A percentile compares a stretch with the other conserved stretches of the same genome.
phyloP scores from a whole-genome alignment of 2,113 vertebrate genomes.

The Pelvicachromis taeniatus region DNA sequence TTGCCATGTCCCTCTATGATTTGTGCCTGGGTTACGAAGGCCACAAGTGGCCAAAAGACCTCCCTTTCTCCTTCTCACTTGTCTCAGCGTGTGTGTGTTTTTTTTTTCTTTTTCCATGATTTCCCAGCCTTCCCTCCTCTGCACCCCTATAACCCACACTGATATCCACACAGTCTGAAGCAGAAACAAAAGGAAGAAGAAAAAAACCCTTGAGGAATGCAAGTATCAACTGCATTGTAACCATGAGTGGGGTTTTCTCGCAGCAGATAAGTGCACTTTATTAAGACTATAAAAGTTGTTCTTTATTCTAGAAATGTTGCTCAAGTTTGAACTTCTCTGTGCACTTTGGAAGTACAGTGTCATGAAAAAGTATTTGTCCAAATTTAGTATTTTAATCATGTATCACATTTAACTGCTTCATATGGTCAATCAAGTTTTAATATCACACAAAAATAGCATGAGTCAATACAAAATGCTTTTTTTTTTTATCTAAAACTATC shows the following conservation, averaged over 20 bases:
- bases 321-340: background rate
- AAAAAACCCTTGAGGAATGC: background rate
- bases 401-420: background rate
- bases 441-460: background rate
- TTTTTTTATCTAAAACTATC: background rate
- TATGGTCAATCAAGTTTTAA: background rate
- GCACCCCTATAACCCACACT: constrained; percentile 18
- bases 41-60: constrained; percentile 73
- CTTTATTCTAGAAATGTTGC: background rate
- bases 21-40: constrained; percentile 68
- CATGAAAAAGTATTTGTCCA: background rate
- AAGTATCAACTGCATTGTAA: background rate
- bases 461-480: background rate
- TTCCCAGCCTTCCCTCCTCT: constrained; percentile 11
- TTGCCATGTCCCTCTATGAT: constrained; percentile 74
- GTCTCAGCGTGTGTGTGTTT: background rate
- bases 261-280: background rate
- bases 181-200: background rate
- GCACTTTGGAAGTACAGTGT: background rate
- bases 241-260: background rate
- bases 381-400: background rate
- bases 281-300: background rate
- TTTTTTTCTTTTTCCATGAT: background rate
- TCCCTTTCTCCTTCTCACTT: constrained; percentile 44
- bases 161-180: constrained; percentile 18